Conservation (phyloP, 2,113 vertebrate species). For the Uropsilus gracilis region DNA sequence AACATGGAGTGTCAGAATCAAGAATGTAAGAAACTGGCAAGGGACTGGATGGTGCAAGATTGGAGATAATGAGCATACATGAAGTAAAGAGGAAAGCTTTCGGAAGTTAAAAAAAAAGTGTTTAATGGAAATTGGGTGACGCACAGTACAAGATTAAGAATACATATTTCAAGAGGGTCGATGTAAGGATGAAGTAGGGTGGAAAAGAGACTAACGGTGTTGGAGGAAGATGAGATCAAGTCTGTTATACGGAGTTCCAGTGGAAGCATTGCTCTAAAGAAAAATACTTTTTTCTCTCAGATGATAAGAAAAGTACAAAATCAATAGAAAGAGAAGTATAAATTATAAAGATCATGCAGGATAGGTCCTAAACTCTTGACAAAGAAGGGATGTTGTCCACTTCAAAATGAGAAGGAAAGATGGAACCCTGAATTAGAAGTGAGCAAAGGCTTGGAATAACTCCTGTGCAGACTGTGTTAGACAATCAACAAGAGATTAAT, state of each 20-base stretch:
- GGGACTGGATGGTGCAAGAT: background rate
- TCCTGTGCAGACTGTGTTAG: slow-evolving; percentile 50
- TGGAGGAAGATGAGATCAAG: background rate
- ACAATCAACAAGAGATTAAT: slow-evolving; percentile 74
- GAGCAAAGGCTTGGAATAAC: slow-evolving; percentile 7
- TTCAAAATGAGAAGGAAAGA: slow-evolving; percentile 8
- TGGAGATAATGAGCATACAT: background rate
- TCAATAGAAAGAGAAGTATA: background rate
- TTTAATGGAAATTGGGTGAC: background rate
- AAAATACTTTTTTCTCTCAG: background rate
- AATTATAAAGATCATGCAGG: background rate
- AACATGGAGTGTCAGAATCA: background rate
- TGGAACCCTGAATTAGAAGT: background rate
- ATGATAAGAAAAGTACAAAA: background rate
- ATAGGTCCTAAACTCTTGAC: background rate
- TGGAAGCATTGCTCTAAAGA: background rate
- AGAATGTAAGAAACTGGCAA: background rate
- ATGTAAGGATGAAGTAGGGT: background rate
- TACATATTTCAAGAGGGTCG: background rate
- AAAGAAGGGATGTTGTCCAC: background rate
- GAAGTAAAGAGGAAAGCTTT: background rate
- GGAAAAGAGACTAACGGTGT: background rate
- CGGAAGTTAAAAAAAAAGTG: background rate
- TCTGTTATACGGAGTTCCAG: background rate
- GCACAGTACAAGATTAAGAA: background rate